Evolutionary conservation across 2,797 vertebrate genomes (phyloP), one percentile per base, ranked within the genome.

Genomic region (Lepus townsendii): DNA sequence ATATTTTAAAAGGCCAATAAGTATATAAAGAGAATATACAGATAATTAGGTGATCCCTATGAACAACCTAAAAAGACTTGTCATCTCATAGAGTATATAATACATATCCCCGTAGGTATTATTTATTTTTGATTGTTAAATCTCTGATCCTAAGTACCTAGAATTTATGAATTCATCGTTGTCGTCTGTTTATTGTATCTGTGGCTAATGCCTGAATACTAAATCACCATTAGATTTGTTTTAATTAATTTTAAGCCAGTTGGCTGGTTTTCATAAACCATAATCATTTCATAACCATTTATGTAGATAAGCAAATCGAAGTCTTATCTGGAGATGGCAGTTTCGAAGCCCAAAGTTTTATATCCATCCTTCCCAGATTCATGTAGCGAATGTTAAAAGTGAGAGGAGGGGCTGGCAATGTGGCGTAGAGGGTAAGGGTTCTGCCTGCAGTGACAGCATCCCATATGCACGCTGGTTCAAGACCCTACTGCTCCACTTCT

Each of bases 1-100:
- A 16, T 79, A 83, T 13, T 83, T 60, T 78, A 47, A 83, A 84
- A 72, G 30, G n/a, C 50, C 79, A 75, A 26, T 52, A 94, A 83
- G 27, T 66, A 9, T 68, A 24, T 16, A 86, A 62, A 0, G 5
- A 30, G 30, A 71, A 65, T 47, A 4, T 32, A 76, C 13, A 68
- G 42, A 38, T 69, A 7, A 5, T 65, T 57, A 77, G 54, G 8
- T 82, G 38, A 69, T 85, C 7, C 27, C 32, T n/a, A 80, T 30
- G 57, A 66, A 85, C 32, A 77, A 62, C 24, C 69, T 32, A n/a
- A 83, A 32, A 85, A 84, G 11, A 92, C n/a, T 68, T 54, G 63
- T 57, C 17, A 73, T 92, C 88, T 86, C 60, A 73, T 73, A 50
- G 77, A 19, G 50, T 84, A 54, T 14, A 16, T 30, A 83, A 75